Evolutionary conservation across 2,797 vertebrate genomes (phyloP), one percentile per base, ranked within the genome.

Genomic region (Gorsachius magnificus): DNA sequence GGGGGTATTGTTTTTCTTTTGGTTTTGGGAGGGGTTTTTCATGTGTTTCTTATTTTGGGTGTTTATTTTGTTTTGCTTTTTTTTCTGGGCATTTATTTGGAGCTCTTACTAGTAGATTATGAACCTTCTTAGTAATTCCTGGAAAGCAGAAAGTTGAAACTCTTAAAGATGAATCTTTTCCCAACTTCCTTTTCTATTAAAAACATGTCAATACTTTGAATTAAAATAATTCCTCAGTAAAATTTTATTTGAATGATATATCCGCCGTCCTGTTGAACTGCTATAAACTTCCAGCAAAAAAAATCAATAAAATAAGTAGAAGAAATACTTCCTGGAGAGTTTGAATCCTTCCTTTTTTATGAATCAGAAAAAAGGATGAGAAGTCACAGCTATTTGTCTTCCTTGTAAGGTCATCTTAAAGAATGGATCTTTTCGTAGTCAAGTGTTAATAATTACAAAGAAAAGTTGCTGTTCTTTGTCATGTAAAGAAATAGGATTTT

Each of bases 401-500:
- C 33, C 26, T 70, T 94, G 77, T 83, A 74, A 91, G 61, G 71
- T 82, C 36, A 36, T 83, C 38, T 91, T 95, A 70, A 89, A 72
- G 83, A 93, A 87, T 38, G 26, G 50, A 36, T 78, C 89, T 82
- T 96, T 94, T 93, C 76, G 50, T 92, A 48, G 41, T 70, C 70
- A 74, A 50, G 71, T 85, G 87, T 96, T 96, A 94, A 80, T 92
- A 89, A 94, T 75, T 89, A 46, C n/a, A 72, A 91, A 93, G 93
- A 92, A 85, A 93, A 89, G 82, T 85, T 92, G 46, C 65, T 90
- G 56, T 17, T 82, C 60, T 95, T 87, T 97, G 89, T 93, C 70
- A 84, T 89, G 85, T 80, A 94, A 94, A 96, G 86, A 94, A 97
- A 74, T 25, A 17, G 86, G 66, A 78, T 82, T 97, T 95, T 88